These are phyloP conservation scores for Beris morrisii DNA, from an alignment of 2,888 invertebrate species.

Conservation along the genomic window DNA sequence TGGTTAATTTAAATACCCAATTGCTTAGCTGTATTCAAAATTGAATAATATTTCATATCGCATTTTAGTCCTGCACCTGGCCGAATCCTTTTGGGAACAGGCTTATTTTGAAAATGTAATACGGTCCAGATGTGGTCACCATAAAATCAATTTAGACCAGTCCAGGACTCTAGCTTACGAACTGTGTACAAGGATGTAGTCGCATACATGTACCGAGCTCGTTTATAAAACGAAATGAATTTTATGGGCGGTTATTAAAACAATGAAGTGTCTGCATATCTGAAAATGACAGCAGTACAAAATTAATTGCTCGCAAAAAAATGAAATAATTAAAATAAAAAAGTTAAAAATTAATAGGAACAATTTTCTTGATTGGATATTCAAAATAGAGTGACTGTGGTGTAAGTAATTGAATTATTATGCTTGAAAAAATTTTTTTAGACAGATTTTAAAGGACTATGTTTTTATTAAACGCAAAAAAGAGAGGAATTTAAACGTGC, in stretches of 20 bases:
- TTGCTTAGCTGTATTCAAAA: background rate
- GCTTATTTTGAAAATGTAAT: slow-evolving; percentile 11
- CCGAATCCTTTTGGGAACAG: background rate
- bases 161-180: background rate
- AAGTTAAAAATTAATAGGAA: no score
- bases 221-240: slow-evolving; percentile 21
- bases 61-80: slow-evolving; percentile 9
- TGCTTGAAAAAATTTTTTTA: no score
- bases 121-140: background rate
- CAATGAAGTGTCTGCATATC: slow-evolving; percentile 11
- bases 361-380: no score
- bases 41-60: slow-evolving; percentile 18
- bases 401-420: no score
- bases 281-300: slow-evolving; percentile 12
- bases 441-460: background rate
- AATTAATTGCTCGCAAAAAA: slow-evolving; percentile 12
- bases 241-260: slow-evolving; percentile 22
- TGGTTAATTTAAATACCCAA: no score
- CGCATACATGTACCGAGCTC: background rate
- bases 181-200: no score
- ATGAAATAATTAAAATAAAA: no score
- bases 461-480: background rate
- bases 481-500: background rate
- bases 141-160: background rate
- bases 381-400: no score